These are phyloP conservation scores for Heliornis fulica DNA, from an alignment of 2,113 vertebrate species.

Conservation along the genomic window DNA sequence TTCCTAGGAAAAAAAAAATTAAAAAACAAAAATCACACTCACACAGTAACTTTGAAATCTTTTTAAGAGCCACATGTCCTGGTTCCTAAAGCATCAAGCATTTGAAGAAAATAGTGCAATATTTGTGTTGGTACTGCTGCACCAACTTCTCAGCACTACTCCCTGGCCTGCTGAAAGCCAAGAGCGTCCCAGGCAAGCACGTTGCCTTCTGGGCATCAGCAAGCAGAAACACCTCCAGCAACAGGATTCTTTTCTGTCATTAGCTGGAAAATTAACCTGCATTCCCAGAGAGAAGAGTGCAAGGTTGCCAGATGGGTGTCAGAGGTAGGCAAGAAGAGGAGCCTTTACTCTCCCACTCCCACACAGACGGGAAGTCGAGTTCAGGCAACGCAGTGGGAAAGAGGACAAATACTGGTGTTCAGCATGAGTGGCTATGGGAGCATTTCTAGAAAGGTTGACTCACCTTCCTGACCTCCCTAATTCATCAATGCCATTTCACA, in stretches of 20 bases:
- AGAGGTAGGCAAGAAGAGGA: background rate
- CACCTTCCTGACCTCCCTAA: background rate
- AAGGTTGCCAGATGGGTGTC: conserved; percentile 1
- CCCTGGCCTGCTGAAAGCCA: background rate
- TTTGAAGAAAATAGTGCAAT: background rate
- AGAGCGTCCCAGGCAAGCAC: background rate
- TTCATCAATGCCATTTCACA: background rate
- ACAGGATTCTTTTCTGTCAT: background rate
- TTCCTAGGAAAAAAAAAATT: background rate
- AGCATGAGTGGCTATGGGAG: background rate
- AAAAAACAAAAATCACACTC: background rate
- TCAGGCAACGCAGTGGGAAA: background rate
- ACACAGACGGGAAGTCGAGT: background rate
- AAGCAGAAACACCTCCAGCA: background rate
- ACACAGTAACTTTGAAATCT: background rate
- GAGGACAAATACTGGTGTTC: rapidly evolving
- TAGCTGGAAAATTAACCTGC: background rate
- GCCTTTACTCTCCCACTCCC: background rate
- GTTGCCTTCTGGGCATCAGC: background rate
- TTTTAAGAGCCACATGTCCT: background rate
- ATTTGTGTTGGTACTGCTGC: background rate
- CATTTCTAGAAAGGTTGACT: background rate
- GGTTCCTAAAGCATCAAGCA: background rate
- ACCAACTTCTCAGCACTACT: background rate
- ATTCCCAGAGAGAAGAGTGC: background rate